Conservation (phyloP, 2,797 vertebrate genomes). For the Hemibagrus guttatus region DNA sequence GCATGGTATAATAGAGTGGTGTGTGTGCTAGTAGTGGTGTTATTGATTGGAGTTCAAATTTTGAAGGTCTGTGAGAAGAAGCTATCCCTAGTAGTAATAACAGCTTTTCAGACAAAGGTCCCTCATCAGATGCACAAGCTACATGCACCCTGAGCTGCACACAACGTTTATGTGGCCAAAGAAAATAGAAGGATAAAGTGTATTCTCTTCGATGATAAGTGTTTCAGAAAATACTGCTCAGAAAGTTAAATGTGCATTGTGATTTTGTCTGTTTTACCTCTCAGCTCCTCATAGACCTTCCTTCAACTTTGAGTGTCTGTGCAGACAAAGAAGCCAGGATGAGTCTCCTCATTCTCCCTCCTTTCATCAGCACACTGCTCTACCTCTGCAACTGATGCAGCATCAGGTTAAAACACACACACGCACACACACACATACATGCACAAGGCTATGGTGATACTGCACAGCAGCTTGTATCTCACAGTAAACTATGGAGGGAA, state of each 20-base stretch:
- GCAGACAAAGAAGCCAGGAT: slow-evolving; percentile 85
- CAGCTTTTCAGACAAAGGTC: not conserved
- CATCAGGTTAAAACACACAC: slow-evolving; percentile 73
- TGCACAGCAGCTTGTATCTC: not conserved
- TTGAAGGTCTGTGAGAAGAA: too few relatives aligned
- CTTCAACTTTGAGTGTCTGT: slow-evolving; percentile 94
- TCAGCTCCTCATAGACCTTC: slow-evolving; percentile 85
- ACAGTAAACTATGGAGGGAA: not conserved
- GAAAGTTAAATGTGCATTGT: not conserved
- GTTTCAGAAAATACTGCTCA: not conserved
- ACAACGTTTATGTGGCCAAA: not conserved
- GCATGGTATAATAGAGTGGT: too few relatives aligned
- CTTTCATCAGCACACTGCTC: slow-evolving; percentile 81
- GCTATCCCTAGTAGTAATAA: too few relatives aligned
- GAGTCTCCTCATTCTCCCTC: slow-evolving; percentile 78
- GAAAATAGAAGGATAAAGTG: too few relatives aligned
- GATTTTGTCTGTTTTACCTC: slow-evolving; percentile 21
- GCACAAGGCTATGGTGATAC: not conserved
- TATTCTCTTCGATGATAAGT: not conserved
- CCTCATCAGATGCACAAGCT: not conserved
- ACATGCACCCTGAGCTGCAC: not conserved
- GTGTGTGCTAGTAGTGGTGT: too few relatives aligned
- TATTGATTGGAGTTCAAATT: too few relatives aligned
- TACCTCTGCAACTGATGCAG: slow-evolving; percentile 91
- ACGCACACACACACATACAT: slow-evolving; percentile 24